A percentile compares a stretch with the other conserved stretches of the same genome.
Conservation (phyloP, 2,113 vertebrate species). For the Polypterus bichir region DNA sequence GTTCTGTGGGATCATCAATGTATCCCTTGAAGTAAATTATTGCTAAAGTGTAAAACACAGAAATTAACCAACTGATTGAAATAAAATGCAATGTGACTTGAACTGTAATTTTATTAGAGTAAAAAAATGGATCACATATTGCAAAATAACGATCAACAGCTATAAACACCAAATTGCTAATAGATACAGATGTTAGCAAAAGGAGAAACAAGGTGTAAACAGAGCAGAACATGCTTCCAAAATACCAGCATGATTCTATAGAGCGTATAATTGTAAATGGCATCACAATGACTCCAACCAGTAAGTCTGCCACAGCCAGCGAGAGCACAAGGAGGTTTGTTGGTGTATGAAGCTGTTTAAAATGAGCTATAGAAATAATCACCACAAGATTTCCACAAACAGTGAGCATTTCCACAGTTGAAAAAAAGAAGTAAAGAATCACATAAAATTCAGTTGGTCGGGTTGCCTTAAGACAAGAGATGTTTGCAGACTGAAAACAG, state of each 20-base stretch:
- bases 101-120: constrained; percentile 1
- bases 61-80: background rate
- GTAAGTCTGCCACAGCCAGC: constrained; percentile 1
- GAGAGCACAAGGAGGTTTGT: constrained; percentile 2
- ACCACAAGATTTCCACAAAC: constrained; percentile 1
- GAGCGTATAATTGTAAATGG: background rate
- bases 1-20: background rate
- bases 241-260: constrained; percentile 5
- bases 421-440: constrained; percentile 4
- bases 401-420: constrained; percentile 1
- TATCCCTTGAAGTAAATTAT: background rate
- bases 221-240: constrained; percentile 2
- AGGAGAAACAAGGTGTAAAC: constrained; percentile 1
- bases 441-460: too few relatives aligned
- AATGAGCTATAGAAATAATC: constrained; percentile 5
- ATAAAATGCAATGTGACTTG: background rate
- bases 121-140: constrained; percentile 3
- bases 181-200: constrained; percentile 4
- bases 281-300: background rate
- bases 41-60: constrained; percentile 1
- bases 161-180: constrained; percentile 1
- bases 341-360: constrained; percentile 6
- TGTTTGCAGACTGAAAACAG: too few relatives aligned
- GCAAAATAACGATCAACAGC: constrained; percentile 1
- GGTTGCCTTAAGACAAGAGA: too few relatives aligned